Base-by-base conservation (phyloP, 1,140 invertebrate species). In the Macrostomum lignano region DNA sequence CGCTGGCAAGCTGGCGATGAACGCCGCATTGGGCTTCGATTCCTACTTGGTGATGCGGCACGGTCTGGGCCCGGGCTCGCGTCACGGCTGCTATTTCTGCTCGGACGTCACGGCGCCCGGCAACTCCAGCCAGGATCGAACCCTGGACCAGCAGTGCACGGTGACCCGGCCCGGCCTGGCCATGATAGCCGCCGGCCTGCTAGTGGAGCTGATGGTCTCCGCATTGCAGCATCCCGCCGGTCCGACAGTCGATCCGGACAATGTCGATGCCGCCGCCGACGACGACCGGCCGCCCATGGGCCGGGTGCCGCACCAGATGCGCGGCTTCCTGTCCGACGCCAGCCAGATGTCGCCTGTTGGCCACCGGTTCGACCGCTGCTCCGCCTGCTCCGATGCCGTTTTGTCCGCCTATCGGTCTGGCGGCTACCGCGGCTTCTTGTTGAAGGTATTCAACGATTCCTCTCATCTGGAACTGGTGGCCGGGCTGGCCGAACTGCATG, bases 1-100 rank as follows among this genome's bases (percentile, higher is more conserved):
- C 24, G 63, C 72, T 44, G 55, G 69, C 45, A 51, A 82, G 77
- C 69, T 91, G 44, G 75, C 77, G 3, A 77, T 96, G 25, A 96
- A 84, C 59, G 75, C 82, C 3, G 91, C 86, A 1, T 58, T 98
- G 2, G 91, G 91, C 4, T 98, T 94, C 57, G 86, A 96, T 53
- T 77, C 77, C 6, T 98, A 82, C 47, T 64, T 96, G 10, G 76
- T 94, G 2, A 79, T 96, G 66, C 63, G 88, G n/a, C 84, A 96
- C 56, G 88, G 91, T 0, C 37, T 58, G 3, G 46, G 44, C 31
- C 38, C 36, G 17, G 75, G 75, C 0, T 46, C 59, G 28, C 61
- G 74, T 45, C 65, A 96, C 0, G 91, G 86, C 0, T 98, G 91
- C 52, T 98, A 98, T 52, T 98, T 93, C 58, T 98, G 91, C 51